Conservation (phyloP, 2,797 vertebrate genomes). For the Pygocentrus nattereri region DNA sequence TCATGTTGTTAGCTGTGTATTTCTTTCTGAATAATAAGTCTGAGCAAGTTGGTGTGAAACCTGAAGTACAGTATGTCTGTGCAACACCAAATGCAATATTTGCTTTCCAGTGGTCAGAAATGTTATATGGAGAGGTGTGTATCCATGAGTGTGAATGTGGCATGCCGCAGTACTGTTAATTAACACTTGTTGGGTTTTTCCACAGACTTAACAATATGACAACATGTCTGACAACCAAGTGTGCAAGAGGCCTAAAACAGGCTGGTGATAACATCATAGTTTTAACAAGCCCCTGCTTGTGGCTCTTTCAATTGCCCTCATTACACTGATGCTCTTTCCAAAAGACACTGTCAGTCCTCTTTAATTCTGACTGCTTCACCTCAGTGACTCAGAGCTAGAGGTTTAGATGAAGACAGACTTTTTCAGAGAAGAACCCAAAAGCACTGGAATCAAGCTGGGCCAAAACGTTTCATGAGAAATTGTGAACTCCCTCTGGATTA, state of each 20-base stretch:
- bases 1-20: no score
- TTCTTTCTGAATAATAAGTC: no score
- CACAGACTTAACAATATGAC: no score
- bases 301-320: slow-evolving; percentile 10
- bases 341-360: slow-evolving; percentile 10
- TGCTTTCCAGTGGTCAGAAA: neutral
- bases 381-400: neutral
- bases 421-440: neutral
- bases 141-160: neutral
- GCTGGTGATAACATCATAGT: neutral
- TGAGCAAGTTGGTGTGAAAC: neutral
- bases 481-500: neutral
- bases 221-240: slow-evolving; percentile 6
- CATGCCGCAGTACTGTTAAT: neutral
- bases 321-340: slow-evolving; percentile 11
- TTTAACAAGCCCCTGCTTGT: slow-evolving; percentile 39
- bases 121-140: neutral
- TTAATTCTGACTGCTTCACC: neutral
- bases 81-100: neutral
- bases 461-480: neutral
- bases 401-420: neutral
- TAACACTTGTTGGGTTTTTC: neutral
- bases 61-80: neutral
- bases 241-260: neutral
- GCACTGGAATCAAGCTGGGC: neutral